Conservation (phyloP, 2,113 vertebrate species). For the Aramus guarauna region DNA sequence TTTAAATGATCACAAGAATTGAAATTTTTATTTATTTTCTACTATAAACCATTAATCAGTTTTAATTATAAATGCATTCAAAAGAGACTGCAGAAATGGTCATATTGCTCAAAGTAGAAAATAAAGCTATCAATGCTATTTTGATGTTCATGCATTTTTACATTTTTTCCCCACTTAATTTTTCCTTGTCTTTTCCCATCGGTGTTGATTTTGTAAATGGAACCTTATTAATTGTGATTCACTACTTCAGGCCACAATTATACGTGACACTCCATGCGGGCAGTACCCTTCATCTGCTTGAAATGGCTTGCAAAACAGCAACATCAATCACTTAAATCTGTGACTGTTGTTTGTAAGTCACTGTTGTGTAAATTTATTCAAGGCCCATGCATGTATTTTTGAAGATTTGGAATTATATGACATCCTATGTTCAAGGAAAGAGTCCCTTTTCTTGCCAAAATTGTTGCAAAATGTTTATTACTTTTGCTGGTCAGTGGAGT, state of each 20-base stretch:
- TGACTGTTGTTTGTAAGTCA: not conserved
- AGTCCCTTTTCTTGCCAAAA: rapidly evolving
- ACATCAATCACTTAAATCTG: not conserved
- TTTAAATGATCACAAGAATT: not conserved
- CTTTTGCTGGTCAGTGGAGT: not conserved
- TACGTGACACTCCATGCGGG: not conserved
- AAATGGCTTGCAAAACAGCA: not conserved
- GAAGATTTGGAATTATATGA: not conserved
- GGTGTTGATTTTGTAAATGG: not conserved
- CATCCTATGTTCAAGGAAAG: not conserved
- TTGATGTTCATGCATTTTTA: not conserved
- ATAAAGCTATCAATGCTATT: not conserved
- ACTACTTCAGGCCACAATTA: not conserved
- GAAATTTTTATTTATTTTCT: not conserved
- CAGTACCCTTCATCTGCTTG: not conserved
- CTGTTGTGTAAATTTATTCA: not conserved
- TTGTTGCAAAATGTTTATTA: not conserved
- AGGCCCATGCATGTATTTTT: not conserved
- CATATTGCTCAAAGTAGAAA: not conserved
- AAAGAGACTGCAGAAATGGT: not conserved
- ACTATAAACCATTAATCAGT: not conserved
- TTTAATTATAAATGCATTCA: conserved; percentile 22
- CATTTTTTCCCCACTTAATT: not conserved
- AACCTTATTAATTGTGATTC: not conserved
- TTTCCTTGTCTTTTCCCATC: not conserved